phyloP scores from a whole-genome alignment of 1,140 invertebrate genomes.

The Drosophila arizonae region DNA sequence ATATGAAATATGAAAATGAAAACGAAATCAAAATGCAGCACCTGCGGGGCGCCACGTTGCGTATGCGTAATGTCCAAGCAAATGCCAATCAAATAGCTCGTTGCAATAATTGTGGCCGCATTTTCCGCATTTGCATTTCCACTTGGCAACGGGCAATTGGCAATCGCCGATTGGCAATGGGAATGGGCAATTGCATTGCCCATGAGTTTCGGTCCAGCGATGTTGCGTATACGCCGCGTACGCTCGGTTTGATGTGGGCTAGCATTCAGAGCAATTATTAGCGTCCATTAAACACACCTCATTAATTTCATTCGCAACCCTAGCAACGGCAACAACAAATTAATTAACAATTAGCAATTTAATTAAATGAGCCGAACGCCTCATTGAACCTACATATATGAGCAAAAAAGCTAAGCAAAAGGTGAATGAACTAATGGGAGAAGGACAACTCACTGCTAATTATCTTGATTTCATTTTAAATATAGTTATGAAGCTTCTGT shows the following conservation, averaged over 20 bases:
- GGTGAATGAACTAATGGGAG: background rate
- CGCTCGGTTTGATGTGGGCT: background rate
- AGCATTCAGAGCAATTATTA: conserved; percentile 45
- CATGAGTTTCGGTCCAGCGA: background rate
- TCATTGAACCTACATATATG: background rate
- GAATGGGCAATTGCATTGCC: conserved; percentile 23
- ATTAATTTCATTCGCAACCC: conserved; percentile 26
- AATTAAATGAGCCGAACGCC: conserved; percentile 20
- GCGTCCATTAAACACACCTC: conserved; percentile 35
- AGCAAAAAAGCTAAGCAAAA: conserved; percentile 5
- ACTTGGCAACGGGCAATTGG: conserved; percentile 3
- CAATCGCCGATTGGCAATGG: background rate
- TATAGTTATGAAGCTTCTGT: too few species aligned
- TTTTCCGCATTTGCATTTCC: conserved; percentile 30
- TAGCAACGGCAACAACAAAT: conserved; percentile 27
- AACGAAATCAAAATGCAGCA: conserved; percentile 17
- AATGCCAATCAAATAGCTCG: conserved; percentile 20
- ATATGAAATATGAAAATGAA: conserved; percentile 13
- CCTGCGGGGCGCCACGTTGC: conserved; percentile 9
- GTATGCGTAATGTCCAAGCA: conserved; percentile 15
- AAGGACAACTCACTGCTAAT: background rate
- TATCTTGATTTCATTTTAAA: background rate
- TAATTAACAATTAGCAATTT: conserved; percentile 44
- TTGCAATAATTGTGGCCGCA: conserved; percentile 22
- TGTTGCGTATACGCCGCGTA: conserved; percentile 17